Evolutionary conservation across 2,888 invertebrate genomes (phyloP).

Genomic region (Diloba caeruleocephala): DNA sequence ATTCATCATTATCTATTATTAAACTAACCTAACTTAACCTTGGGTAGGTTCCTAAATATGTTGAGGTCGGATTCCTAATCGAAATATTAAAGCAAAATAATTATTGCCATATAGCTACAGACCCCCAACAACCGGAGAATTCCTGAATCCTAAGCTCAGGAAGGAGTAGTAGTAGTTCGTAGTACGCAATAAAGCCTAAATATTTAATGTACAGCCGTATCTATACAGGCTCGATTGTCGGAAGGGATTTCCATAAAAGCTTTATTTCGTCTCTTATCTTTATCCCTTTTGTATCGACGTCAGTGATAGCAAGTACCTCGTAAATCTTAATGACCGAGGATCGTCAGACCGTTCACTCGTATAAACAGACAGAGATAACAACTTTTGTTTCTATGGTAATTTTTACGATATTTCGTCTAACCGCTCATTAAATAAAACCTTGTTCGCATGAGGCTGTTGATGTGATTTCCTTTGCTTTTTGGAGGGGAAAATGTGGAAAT

Average conservation of each 20-base stretch:
- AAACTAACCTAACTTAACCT: no score
- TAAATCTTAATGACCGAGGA: conserved; percentile 70
- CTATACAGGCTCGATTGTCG: conserved; percentile 56
- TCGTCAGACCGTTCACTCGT: conserved; percentile 54
- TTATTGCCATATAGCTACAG: no score
- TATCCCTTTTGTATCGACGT: conserved; percentile 59
- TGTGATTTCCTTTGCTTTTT: conserved; percentile 26
- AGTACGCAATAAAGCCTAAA: conserved; percentile 29
- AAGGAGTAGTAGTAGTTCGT: conserved; percentile 8
- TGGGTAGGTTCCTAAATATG: no score
- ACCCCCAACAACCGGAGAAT: no score
- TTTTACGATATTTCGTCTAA: conserved; percentile 27
- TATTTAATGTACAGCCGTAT: conserved; percentile 49
- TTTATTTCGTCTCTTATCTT: conserved; percentile 61
- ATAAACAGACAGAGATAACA: conserved; percentile 52
- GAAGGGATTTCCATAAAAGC: conserved; percentile 63
- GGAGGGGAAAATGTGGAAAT: conserved; percentile 22
- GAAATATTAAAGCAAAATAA: no score
- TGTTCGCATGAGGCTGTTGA: conserved; percentile 20
- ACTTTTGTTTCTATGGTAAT: conserved; percentile 49
- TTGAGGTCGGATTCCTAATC: no score
- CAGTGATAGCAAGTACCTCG: conserved; percentile 70
- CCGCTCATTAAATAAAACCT: conserved; percentile 34
- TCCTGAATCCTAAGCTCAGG: background rate
- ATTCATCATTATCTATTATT: no score